Conservation (phyloP, 2,888 invertebrate genomes). For the Cheilosia urbana region DNA sequence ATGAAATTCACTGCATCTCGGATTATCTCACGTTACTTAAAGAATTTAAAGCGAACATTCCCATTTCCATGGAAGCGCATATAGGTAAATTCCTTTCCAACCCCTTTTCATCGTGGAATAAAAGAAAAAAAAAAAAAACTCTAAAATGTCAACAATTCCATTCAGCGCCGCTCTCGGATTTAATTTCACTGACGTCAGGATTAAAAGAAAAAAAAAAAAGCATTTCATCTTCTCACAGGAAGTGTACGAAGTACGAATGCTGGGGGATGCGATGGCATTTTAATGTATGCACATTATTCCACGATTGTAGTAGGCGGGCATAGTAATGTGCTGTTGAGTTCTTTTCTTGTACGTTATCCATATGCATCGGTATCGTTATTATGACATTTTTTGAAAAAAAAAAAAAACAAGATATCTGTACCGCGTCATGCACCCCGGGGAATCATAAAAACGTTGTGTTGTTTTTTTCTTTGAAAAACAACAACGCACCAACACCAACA, state of each 20-base stretch:
- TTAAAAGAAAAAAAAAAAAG: slow-evolving; percentile 36
- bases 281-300: slow-evolving; percentile 20
- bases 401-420: slow-evolving; percentile 43
- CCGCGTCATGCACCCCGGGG: slow-evolving; percentile 59
- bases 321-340: slow-evolving; percentile 19
- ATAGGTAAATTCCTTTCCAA: slow-evolving; percentile 57
- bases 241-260: slow-evolving; percentile 51
- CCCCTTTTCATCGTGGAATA: slow-evolving; percentile 48
- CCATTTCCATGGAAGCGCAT: slow-evolving; percentile 51
- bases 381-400: slow-evolving; percentile 48
- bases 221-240: slow-evolving; percentile 73
- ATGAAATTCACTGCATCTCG: not conserved
- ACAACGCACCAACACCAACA: slow-evolving; percentile 35
- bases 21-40: slow-evolving; percentile 70
- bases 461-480: slow-evolving; percentile 13
- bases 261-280: slow-evolving; percentile 4
- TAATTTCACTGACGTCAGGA: slow-evolving; percentile 69
- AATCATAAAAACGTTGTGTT: slow-evolving; percentile 34
- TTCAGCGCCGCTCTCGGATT: slow-evolving; percentile 57
- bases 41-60: slow-evolving; percentile 65
- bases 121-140: slow-evolving; percentile 15
- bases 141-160: slow-evolving; percentile 72
- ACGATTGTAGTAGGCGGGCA: slow-evolving; percentile 68
- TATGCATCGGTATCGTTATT: slow-evolving; percentile 51
- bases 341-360: slow-evolving; percentile 29